These are phyloP conservation scores for Yponomeuta sedellus DNA, from an alignment of 2,888 invertebrate genomes.

Conservation along the genomic window DNA sequence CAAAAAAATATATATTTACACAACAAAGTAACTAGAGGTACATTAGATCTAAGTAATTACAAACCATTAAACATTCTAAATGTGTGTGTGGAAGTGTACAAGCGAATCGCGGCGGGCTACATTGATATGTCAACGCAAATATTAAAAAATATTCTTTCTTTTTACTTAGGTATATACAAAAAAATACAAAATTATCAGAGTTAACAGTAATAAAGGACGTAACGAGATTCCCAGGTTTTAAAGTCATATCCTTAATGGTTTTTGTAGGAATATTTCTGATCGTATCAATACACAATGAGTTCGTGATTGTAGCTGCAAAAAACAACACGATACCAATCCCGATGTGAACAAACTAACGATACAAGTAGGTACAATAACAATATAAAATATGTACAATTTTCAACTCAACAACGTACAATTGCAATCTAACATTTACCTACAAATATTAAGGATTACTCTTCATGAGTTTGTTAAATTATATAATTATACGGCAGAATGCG, in stretches of 20 bases:
- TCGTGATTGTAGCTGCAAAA: not conserved
- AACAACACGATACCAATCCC: not conserved
- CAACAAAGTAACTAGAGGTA: constrained; percentile 20
- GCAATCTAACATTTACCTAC: not conserved
- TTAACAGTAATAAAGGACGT: constrained; percentile 37
- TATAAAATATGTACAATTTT: constrained; percentile 55
- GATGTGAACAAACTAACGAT: constrained; percentile 26
- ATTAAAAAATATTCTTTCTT: constrained; percentile 22
- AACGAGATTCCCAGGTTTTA: constrained; percentile 29
- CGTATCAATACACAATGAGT: not conserved
- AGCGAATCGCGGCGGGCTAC: constrained; percentile 27
- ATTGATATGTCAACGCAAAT: constrained; percentile 49
- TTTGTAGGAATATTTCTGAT: not conserved
- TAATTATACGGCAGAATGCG: not conserved
- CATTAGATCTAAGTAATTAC: not conserved
- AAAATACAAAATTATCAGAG: constrained; percentile 40
- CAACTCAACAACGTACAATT: constrained; percentile 49
- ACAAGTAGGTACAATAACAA: constrained; percentile 32
- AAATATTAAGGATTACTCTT: not conserved
- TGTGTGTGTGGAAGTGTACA: constrained; percentile 19
- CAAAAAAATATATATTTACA: constrained; percentile 22
- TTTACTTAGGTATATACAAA: constrained; percentile 51
- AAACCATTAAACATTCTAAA: not conserved
- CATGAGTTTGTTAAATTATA: not conserved
- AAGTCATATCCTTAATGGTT: constrained; percentile 26